Base-by-base conservation (phyloP, 2,888 invertebrate species). In the Dysmachus trigonus region DNA sequence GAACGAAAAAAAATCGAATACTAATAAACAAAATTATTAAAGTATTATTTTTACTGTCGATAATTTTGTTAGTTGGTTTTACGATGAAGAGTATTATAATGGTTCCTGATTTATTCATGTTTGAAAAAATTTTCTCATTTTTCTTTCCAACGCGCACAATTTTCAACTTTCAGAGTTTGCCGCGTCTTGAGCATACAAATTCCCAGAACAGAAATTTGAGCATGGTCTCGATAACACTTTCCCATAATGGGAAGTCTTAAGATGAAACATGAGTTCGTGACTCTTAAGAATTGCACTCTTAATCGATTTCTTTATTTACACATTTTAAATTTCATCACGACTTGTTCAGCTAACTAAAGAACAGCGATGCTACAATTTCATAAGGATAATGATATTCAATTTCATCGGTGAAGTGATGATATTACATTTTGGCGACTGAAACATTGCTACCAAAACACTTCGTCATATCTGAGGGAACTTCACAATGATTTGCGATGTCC, bases 381-480 rank as follows among this genome's bases (percentile, higher is more conserved):
- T 77, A 47, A 77, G 47, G 51, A 77, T 77, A 77, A 77, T 77
- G 47, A 77, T 7, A 51, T 47, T 41, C 77, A 47, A 15, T 15
- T 41, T 47, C 77, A 27, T 27, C 30, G 30, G 77, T 47, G 41
- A 31, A 47, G 35, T 47, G 77, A 30, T 41, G 77, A 27, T 41
- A 30, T 31, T 77, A 41, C 47, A 47, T 22, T 62, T 62, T 62
- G 18, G 8, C 53, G n/a, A 53, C 53, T 6, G 53, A 62, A 62
- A 18, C 62, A 22, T 27, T 62, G 18, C 27, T 7, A 62, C 62
- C n/a, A 18, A n/a, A 47, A 47, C 18, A 47, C 47, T 47, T 6
- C 47, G 47, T 47, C 47, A 47, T 47, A 4, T 7, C 62, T 22
- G 27, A 62, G 27, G 27, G 62, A 22, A 62, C 62, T 62, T 18